Base-by-base conservation (phyloP, 2,888 invertebrate species). In the Agriopis marginaria region DNA sequence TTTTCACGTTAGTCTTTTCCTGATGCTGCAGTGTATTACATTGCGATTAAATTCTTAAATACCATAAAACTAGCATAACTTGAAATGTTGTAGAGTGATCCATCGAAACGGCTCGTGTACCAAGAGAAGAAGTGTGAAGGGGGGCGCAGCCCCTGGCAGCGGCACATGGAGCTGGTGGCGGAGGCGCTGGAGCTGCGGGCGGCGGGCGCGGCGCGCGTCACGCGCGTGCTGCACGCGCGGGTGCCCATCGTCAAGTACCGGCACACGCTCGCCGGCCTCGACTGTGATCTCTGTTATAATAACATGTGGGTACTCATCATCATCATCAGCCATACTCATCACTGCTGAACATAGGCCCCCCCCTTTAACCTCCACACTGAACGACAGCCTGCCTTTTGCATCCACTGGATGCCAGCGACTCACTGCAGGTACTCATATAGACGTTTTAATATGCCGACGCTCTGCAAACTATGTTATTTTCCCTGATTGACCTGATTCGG, bases 241-340 rank as follows among this genome's bases (percentile, higher is more conserved):
- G 96, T 96, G 55, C 99, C 99, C 7, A 99, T 99, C 75, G 96
- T 99, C 64, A 98, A 98, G 89, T 98, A 97, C 84, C 93, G 95
- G 74, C 97, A 98, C 82, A 95, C 96, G 61, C 94, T 96, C 68
- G 96, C 97, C 0, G 96, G 96, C 61, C 87, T 98, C 55, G 97
- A 98, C 75, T 97, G 98, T 85, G 99, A 99, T 87, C 91, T 99
- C 32, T 97, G 97, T 56, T 96, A 97, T 92, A 95, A 95, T 62
- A 98, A 98, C 85, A 95, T 96, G 98, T 98, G 84, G 96, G 97
- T 95, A 7, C 17, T 23, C 23, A n/a, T n/a, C n/a, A n/a, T n/a
- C n/a, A n/a, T n/a, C n/a, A n/a, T n/a, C n/a, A n/a, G n/a, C n/a
- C n/a, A n/a, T n/a, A n/a, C n/a, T n/a, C n/a, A n/a, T n/a, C n/a